Conservation (phyloP, 1,140 invertebrate species). For the Drosophila bocki region DNA sequence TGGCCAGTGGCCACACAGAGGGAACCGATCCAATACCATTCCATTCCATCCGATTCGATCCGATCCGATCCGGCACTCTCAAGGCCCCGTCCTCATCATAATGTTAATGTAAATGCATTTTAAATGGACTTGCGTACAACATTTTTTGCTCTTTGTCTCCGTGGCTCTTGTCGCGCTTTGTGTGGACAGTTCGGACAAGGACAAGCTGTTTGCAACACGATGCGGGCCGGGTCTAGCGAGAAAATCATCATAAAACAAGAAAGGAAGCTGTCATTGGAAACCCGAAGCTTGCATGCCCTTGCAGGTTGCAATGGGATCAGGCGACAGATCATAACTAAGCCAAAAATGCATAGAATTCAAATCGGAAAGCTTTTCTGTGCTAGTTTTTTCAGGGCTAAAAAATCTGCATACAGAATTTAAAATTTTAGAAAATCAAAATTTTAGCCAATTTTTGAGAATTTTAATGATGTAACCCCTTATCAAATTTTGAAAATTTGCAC, state of each 20-base stretch:
- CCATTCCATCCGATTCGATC: constrained; percentile 25
- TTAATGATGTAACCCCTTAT: too few species aligned
- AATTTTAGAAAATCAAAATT: neutral
- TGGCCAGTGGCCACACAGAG: constrained; percentile 77
- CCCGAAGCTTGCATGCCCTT: constrained; percentile 12
- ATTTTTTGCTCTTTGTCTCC: constrained; percentile 71
- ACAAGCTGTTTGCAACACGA: constrained; percentile 83
- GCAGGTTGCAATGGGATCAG: too few species aligned
- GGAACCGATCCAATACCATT: constrained; percentile 13
- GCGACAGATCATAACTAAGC: neutral
- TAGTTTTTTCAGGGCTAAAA: neutral
- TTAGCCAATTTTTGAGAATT: too few species aligned
- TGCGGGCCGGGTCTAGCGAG: constrained; percentile 67
- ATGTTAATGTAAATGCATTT: constrained; percentile 85
- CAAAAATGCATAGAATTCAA: neutral
- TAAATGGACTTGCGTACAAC: constrained; percentile 84
- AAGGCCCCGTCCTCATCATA: constrained; percentile 75
- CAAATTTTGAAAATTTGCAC: too few species aligned
- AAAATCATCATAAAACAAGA: constrained; percentile 63
- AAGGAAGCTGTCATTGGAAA: neutral
- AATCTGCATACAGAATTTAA: neutral
- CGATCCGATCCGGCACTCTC: constrained; percentile 38
- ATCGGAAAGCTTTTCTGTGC: neutral
- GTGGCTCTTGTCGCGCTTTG: constrained; percentile 73
- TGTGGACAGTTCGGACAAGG: constrained; percentile 77